Evolutionary conservation across 37 sponge, comb jelly and placozoan species (phyloP), one percentile per base, ranked within the genome.

Genomic region (Spongilla lacustris): DNA sequence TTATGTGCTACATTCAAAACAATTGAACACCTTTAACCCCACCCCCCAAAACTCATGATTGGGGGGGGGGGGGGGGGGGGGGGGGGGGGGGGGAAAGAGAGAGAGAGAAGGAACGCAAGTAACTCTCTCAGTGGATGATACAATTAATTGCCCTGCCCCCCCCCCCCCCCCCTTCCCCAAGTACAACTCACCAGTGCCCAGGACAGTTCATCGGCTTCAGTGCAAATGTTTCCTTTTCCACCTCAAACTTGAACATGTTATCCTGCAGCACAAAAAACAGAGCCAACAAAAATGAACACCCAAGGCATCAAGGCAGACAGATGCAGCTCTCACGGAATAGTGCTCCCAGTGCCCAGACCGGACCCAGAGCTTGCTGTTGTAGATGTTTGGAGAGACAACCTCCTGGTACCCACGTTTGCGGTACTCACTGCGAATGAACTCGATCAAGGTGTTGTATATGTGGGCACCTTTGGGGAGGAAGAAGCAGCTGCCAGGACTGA

Each of bases 151-250:
- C 46, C 46, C 46, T 10, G 46, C 46, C 46, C 46, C 4, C 46
- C 8, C 46, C 46, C 46, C 8, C 46, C 46, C 46, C 46, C 46
- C 46, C 46, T 46, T 46, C 46, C 46, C 46, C n/a, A n/a, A 78
- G 17, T 33, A 10, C 34, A 84, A 35, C 89, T 25, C 31, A 95
- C 95, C 95, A 98, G 75, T 98, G 98, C 17, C 99, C 99, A 25
- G 99, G 99, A 69, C 99, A 98, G 89, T 98, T 98, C 99, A 97
- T 96, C 36, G 99, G 99, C 83, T 98, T 98, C 69, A 98, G 93
- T 5, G 94, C 97, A 81, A 81, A 98, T 28, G 34, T 89, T 81
- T 98, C 99, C 77, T 98, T 98, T 70, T 98, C 99, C 37, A 98
- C 93, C 6, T 98, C 99, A 93, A 98, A 95, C 66, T 79, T 67